Conservation (phyloP, 1,140 invertebrate species). For the Ephestia elutella region DNA sequence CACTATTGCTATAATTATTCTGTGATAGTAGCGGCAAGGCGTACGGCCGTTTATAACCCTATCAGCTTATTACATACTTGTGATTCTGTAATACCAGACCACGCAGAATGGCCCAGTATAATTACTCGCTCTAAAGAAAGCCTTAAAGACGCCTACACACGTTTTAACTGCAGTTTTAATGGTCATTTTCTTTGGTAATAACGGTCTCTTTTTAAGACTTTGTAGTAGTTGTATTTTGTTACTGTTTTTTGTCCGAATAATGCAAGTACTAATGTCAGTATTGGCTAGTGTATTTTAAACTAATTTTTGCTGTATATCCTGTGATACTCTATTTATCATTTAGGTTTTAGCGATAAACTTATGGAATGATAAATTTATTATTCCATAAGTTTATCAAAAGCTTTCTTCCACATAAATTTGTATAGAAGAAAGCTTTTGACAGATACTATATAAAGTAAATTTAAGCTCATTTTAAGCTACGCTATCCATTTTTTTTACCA, state of each 20-base stretch:
- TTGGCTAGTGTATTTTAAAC: not conserved
- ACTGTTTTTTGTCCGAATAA: no score
- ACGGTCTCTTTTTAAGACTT: not conserved
- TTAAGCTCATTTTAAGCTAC: no score
- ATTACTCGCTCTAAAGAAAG: slow-evolving; percentile 14
- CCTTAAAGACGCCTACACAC: slow-evolving; percentile 3
- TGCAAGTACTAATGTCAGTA: no score
- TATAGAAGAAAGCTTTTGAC: no score
- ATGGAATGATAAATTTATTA: no score
- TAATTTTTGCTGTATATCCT: no score
- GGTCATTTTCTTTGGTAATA: not conserved
- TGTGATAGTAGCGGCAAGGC: not conserved
- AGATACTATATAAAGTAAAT: no score
- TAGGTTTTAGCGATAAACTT: no score
- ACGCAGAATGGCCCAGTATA: slow-evolving; percentile 5
- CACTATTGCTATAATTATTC: not conserved
- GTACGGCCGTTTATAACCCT: not conserved
- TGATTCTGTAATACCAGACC: slow-evolving; percentile 14
- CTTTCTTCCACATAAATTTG: no score
- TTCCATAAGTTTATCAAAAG: no score
- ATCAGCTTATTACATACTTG: slow-evolving; percentile 3
- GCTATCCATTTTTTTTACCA: no score
- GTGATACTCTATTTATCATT: no score
- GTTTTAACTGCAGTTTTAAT: not conserved
- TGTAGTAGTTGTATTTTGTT: not conserved